phyloP scores from a whole-genome alignment of 2,888 invertebrate genomes.

The Boloria euphrosyne region DNA sequence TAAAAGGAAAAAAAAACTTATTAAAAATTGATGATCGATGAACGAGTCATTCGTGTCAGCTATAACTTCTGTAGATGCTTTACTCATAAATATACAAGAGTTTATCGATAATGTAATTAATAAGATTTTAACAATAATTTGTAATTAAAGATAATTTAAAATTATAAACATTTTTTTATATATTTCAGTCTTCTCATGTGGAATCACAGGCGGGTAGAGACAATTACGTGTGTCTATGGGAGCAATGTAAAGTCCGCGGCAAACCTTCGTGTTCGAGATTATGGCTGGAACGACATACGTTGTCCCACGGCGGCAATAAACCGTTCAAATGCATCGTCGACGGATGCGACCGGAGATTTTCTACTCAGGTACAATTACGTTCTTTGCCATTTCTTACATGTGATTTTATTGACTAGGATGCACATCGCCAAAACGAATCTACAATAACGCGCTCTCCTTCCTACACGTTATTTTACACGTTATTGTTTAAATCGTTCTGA shows the following conservation, averaged over 20 bases:
- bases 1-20: neutral
- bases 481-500: slow-evolving; percentile 53
- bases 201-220: slow-evolving; percentile 91
- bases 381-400: slow-evolving; percentile 40
- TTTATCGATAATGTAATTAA: no score
- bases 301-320: slow-evolving; percentile 95
- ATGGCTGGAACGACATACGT: slow-evolving; percentile 96
- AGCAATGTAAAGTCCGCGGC: slow-evolving; percentile 96
- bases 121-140: no score
- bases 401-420: slow-evolving; percentile 41
- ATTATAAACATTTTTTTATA: no score
- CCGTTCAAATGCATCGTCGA: slow-evolving; percentile 98
- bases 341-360: slow-evolving; percentile 93
- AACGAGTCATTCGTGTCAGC: no score
- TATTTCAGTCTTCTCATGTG: slow-evolving; percentile 88
- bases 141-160: no score
- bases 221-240: slow-evolving; percentile 95
- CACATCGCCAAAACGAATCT: slow-evolving; percentile 51
- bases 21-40: no score
- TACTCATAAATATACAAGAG: no score
- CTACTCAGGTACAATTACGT: slow-evolving; percentile 88
- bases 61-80: no score
- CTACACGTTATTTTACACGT: slow-evolving; percentile 44
- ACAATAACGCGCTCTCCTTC: slow-evolving; percentile 46
- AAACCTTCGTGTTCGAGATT: slow-evolving; percentile 95